Base-by-base conservation (phyloP, 2,888 invertebrate genomes). In the Arctia plantaginis region DNA sequence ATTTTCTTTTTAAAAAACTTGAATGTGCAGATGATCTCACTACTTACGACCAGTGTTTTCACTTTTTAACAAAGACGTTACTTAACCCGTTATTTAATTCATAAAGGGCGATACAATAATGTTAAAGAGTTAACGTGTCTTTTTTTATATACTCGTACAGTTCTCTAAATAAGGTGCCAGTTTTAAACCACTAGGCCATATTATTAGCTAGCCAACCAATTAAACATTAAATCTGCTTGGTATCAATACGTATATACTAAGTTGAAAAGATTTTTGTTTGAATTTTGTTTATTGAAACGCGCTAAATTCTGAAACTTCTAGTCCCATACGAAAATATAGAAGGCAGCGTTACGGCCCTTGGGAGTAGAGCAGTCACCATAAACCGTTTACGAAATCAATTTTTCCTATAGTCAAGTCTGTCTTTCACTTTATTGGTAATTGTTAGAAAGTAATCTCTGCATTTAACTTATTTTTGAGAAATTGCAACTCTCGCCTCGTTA, bases 101-200 rank as follows among this genome's bases (percentile, higher is more conserved):
- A 15, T 72, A 75, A 39, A 75, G 27, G 71, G 65, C 44, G 20
- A 15, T 66, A 47, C 18, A 33, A 35, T 72, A 67, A 30, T 35
- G 47, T 35, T 72, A 68, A 77, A 71, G 55, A 73, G n/a, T 75
- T 83, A 75, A 82, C 75, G 71, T 76, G 66, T 64, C 71, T 44
- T 73, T 77, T 74, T 71, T 79, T 75, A 47, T 47, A 20, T n/a
- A n/a, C n/a, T n/a, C n/a, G n/a, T 71, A 71, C 70, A 71, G 73
- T 76, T 77, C 20, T 2, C 72, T 75, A 20, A 72, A 77, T 2
- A 47, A 47, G 72, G 68, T 27, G 41, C 30, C 73, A 77, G 82
- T 67, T n/a, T 10, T n/a, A 62, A 44, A 4, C 30, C 33, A 67
- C 23, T 62, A 33, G 15, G 30, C n/a, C 12, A 33, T 33, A 62